Base-by-base conservation (phyloP, 2,888 invertebrate species). In the Polymixis flavicincta region DNA sequence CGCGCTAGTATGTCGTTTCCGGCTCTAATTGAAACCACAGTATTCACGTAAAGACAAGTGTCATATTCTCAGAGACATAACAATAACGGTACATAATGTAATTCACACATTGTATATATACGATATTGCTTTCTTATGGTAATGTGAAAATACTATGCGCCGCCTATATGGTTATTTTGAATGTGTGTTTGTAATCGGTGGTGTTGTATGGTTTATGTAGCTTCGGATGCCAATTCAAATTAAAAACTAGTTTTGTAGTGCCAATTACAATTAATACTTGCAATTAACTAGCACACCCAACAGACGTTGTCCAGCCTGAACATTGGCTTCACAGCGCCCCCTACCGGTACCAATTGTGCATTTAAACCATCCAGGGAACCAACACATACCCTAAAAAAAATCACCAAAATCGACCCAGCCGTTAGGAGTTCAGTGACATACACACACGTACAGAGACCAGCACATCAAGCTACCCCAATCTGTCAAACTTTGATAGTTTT, bases 111-210 rank as follows among this genome's bases (percentile, higher is more conserved):
- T 78, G 69, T 81, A 28, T 78, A 65, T 72, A 76, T 82, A 73
- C 63, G 71, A 75, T 76, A 87, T 81, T 80, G 69, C 81, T 85
- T 87, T 87, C 84, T 59, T 82, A 84, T 77, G 85, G 65, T 80
- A 82, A 87, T 87, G 83, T 70, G 68, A 78, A 81, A 81, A 80
- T 70, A 32, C 61, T 66, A 64, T 37, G 68, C n/a, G 54, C n/a
- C 13, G 11, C 25, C 67, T 48, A 71, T 77, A 63, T 64, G 55
- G 37, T 73, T 54, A 72, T n/a, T 76, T 66, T 54, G 9, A 59
- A 67, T 42, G 19, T 60, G 42, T 52, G 32, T 74, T 72, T 55
- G 42, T 65, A 65, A 69, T 72, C 22, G 19, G 32, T 42, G 19
- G 5, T 50, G 14, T 37, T 66, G 4, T 28, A 14, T 57, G 14